Evolutionary conservation across 2,797 vertebrate species (phyloP), one percentile per base, ranked within the genome.

Genomic region (Acanthopagrus latus): DNA sequence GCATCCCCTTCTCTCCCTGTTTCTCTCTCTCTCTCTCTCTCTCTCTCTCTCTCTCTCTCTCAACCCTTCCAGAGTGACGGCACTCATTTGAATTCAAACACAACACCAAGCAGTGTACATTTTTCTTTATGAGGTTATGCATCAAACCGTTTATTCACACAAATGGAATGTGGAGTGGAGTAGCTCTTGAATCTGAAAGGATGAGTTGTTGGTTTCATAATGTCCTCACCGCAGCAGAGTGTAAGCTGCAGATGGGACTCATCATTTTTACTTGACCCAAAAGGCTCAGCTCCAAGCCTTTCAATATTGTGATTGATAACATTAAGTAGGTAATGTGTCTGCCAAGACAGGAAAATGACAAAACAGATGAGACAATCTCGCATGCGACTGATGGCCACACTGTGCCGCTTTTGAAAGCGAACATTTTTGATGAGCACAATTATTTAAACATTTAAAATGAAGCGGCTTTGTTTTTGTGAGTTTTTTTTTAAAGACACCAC

Each of bases 271-370:
- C 71, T 75, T 75, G 54, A 80, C 75, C 76, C 62, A 55, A 66
- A 86, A 76, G 71, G 56, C 14, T 73, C 71, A 55, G 17, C 65
- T 80, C n/a, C 14, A 43, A 25, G 57, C 57, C 20, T 38, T 69
- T 51, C 59, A 50, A 58, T 71, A 76, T 74, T 81, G 64, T 74
- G 77, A 80, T 81, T 81, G 74, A 84, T 84, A 83, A 64, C 55
- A 71, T 74, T 68, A 27, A 38, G 47, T 13, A 23, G 27, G 21
- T 38, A 57, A 72, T 83, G 41, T 54, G 18, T 87, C 67, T 78
- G 60, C 47, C 75, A 63, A 64, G 29, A 56, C 29, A 33, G 60
- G 21, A 78, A 29, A 76, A 82, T n/a, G 33, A 54, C 69, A 62
- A 80, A 87, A 79, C 74, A 80, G 71, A 73, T 83, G 18, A 70